These are phyloP conservation scores for Gryllus longicercus DNA, from an alignment of 2,888 invertebrate species.

Conservation along the genomic window DNA sequence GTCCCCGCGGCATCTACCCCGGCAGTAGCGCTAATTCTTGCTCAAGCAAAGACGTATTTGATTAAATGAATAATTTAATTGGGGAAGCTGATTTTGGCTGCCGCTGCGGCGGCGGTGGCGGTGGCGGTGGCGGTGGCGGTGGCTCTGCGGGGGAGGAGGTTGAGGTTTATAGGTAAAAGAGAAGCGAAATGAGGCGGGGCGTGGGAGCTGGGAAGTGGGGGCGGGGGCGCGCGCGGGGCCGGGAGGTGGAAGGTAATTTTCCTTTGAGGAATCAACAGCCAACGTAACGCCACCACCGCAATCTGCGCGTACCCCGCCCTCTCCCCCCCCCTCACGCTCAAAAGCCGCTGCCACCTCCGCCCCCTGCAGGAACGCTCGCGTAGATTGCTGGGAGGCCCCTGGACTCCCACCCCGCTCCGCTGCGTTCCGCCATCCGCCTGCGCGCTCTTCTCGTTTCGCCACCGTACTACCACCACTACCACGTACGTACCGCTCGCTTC, in stretches of 20 bases:
- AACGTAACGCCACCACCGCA: conserved; percentile 24
- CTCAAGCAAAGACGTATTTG: conserved; percentile 31
- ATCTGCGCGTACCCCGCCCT: background rate
- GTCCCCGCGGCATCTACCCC: background rate
- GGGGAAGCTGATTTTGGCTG: conserved; percentile 29
- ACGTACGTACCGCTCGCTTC: too few relatives aligned
- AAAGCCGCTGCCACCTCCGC: background rate
- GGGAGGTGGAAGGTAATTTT: conserved; percentile 27
- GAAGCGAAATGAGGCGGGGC: conserved; percentile 23
- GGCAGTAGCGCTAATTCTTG: conserved; percentile 1
- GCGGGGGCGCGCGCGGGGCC: background rate
- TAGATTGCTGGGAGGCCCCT: background rate
- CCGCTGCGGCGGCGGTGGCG: conserved; percentile 11
- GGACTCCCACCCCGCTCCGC: background rate
- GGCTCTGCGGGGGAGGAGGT: too few relatives aligned
- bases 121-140: background rate
- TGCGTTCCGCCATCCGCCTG: too few relatives aligned
- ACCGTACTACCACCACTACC: too few relatives aligned
- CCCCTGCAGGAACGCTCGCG: background rate
- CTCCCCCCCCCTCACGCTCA: background rate
- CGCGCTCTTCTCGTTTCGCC: background rate
- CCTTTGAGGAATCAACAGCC: conserved; percentile 32
- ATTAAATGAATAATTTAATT: conserved; percentile 37
- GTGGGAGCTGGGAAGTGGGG: background rate
- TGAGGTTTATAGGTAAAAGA: conserved; percentile 28